Evolutionary conservation across 1,140 invertebrate genomes (phyloP).

Genomic region (Lamellibrachia luymesi): DNA sequence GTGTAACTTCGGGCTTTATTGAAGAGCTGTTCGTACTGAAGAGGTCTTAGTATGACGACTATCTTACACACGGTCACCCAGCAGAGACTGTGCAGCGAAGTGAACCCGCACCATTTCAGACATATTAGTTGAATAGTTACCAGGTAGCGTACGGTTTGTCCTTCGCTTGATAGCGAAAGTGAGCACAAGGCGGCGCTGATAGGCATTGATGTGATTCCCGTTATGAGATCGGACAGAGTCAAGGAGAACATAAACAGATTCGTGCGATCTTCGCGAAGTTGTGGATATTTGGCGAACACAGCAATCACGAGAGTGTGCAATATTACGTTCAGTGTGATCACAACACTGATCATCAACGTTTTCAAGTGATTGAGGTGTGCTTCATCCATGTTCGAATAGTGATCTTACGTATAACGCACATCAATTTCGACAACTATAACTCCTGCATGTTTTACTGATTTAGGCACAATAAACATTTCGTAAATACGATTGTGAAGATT

Average conservation of each 20-base stretch:
- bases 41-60: background rate
- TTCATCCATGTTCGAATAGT: background rate
- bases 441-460: too few species aligned
- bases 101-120: background rate
- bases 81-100: background rate
- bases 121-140: background rate
- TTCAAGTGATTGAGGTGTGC: background rate
- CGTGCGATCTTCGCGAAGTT: background rate
- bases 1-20: background rate
- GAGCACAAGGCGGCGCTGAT: background rate
- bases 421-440: too few species aligned
- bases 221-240: background rate
- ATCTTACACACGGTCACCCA: background rate
- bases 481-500: too few species aligned
- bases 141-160: background rate
- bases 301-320: background rate
- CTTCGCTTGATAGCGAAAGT: background rate
- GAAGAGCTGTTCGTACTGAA: background rate
- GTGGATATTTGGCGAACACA: background rate
- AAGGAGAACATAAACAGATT: background rate
- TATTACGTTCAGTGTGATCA: background rate
- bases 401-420: background rate
- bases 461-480: too few species aligned
- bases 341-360: background rate
- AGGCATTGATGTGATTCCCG: background rate